Evolutionary conservation across 2,888 invertebrate species (phyloP).

Genomic region (Halictus ligatus): DNA sequence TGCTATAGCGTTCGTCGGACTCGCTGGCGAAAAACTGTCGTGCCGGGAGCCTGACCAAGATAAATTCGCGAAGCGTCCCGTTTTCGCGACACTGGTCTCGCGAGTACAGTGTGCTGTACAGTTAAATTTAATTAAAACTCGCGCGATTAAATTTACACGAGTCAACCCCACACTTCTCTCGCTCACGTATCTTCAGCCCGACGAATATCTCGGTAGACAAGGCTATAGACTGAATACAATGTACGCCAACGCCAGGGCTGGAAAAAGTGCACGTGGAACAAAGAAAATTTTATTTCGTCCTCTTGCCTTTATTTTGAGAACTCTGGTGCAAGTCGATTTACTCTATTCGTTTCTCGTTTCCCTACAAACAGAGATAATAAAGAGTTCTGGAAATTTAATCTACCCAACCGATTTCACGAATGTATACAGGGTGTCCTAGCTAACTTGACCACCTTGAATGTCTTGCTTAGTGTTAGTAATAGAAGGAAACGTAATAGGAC

Average conservation of each 20-base stretch:
- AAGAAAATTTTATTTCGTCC: not conserved
- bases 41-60: not conserved
- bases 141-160: not conserved
- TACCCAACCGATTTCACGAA: no score
- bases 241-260: not conserved
- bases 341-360: no score
- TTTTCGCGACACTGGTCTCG: not conserved
- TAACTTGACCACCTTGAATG: no score
- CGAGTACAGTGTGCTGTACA: not conserved
- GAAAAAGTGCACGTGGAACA: not conserved
- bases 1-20: not conserved
- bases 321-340: no score
- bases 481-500: no score
- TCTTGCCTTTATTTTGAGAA: no score
- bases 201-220: not conserved
- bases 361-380: no score
- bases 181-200: not conserved
- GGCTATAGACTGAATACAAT: not conserved
- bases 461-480: no score
- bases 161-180: not conserved
- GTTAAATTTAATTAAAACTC: not conserved
- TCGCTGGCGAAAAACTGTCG: not conserved
- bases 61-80: slow-evolving; percentile 17
- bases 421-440: no score
- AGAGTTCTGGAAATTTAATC: no score